These are phyloP conservation scores for Galeopsomyia nigrocyanea DNA, from an alignment of 2,888 invertebrate genomes.

Conservation along the genomic window DNA sequence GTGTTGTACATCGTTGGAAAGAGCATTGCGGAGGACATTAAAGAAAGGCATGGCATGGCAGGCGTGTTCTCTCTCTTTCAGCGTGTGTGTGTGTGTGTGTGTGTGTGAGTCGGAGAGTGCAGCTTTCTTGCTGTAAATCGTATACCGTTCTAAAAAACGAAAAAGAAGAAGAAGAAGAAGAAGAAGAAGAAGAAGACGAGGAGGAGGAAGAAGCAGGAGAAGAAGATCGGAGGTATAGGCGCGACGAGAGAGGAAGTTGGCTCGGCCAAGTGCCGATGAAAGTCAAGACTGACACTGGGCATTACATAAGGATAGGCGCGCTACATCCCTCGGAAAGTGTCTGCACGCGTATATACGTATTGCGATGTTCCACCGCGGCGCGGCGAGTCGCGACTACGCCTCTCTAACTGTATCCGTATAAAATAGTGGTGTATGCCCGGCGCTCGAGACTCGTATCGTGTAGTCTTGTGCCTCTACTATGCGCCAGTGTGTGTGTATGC, in stretches of 20 bases:
- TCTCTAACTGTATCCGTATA: constrained; percentile 60
- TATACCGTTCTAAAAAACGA: constrained; percentile 29
- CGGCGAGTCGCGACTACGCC: too few species aligned
- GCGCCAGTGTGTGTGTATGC: constrained; percentile 45
- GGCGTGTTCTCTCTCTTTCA: too few species aligned
- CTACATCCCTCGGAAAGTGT: too few species aligned
- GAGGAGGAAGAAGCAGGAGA: not conserved
- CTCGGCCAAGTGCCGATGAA: constrained; percentile 20
- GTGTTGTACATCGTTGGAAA: too few species aligned
- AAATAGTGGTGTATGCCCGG: constrained; percentile 54
- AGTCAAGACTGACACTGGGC: constrained; percentile 12
- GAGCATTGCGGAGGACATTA: too few species aligned
- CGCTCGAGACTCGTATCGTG: constrained; percentile 19
- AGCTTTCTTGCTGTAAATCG: constrained; percentile 13
- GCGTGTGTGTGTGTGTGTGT: too few species aligned
- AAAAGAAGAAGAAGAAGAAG: not conserved
- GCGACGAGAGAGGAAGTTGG: too few species aligned
- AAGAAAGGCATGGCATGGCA: too few species aligned
- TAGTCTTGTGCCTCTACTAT: not conserved
- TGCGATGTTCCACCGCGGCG: too few species aligned
- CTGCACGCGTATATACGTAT: too few species aligned
- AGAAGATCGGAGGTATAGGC: too few species aligned
- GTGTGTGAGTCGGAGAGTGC: not conserved
- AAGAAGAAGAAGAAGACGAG: not conserved
- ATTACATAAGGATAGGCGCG: too few species aligned